phyloP scores from a whole-genome alignment of 2,888 invertebrate genomes.

The Machimus rusticus region DNA sequence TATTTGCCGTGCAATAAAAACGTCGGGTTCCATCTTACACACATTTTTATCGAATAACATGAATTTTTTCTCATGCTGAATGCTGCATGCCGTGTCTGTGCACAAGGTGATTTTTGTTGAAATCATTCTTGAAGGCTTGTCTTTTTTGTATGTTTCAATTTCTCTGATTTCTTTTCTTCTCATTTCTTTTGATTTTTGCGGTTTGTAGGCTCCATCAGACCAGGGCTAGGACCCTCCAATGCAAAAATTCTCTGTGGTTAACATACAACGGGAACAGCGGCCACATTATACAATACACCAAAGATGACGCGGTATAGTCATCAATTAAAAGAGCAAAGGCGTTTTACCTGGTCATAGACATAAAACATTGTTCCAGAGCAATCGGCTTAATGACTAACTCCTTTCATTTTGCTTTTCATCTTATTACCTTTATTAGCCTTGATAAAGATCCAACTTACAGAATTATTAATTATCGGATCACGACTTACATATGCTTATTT shows the following conservation, averaged over 20 bases:
- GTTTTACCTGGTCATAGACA: conserved; percentile 17
- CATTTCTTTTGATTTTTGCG: conserved; percentile 25
- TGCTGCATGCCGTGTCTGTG: conserved; percentile 39
- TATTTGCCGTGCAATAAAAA: conserved; percentile 32
- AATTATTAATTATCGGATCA: not conserved
- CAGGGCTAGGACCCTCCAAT: not conserved
- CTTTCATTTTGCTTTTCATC: not conserved
- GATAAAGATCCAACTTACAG: not conserved
- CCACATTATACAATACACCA: conserved; percentile 15
- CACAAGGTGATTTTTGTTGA: conserved; percentile 42
- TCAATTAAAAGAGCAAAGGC: conserved; percentile 29
- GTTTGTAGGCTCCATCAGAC: not conserved
- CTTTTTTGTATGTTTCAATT: conserved; percentile 7
- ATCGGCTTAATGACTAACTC: conserved; percentile 17
- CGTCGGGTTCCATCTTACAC: conserved; percentile 25
- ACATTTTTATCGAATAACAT: conserved; percentile 39
- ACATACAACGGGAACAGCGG: not conserved
- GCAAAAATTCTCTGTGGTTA: conserved; percentile 13
- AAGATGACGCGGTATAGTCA: not conserved
- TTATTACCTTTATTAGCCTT: not conserved
- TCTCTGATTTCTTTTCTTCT: conserved; percentile 24
- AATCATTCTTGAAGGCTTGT: conserved; percentile 31
- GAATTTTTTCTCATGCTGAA: conserved; percentile 37
- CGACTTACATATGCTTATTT: not conserved
- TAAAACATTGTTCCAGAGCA: not conserved